Conservation (phyloP, 2,888 invertebrate species). For the Trachelus troglodyta region DNA sequence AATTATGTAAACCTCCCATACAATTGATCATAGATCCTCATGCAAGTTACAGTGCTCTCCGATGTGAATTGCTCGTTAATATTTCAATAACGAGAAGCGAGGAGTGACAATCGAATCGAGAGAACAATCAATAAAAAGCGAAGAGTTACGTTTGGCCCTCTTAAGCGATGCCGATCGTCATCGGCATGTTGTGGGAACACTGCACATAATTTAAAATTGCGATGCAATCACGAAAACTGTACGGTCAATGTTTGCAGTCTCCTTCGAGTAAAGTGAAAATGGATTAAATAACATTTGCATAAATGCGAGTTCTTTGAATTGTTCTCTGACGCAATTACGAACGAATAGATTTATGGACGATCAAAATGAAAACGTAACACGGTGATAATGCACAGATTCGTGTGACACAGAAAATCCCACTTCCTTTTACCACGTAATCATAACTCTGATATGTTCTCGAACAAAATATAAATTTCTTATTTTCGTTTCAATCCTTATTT, state of each 20-base stretch:
- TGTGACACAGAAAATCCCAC: not conserved
- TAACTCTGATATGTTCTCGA: not conserved
- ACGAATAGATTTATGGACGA: not conserved
- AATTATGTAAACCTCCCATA: conserved; percentile 35
- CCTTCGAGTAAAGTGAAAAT: not conserved
- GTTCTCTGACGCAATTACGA: not conserved
- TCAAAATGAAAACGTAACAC: not conserved
- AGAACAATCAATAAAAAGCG: not conserved
- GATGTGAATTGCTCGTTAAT: not conserved
- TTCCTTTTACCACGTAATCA: not conserved
- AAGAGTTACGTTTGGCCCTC: not conserved
- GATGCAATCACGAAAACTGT: not conserved
- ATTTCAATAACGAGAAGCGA: not conserved
- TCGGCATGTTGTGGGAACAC: not conserved
- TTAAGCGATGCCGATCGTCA: not conserved
- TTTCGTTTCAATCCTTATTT: not conserved
- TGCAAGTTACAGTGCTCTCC: not conserved
- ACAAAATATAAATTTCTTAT: not conserved
- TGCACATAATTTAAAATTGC: not conserved
- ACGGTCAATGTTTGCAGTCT: not conserved
- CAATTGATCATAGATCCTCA: conserved; percentile 24
- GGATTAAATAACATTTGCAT: not conserved
- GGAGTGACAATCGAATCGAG: not conserved
- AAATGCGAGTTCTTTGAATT: not conserved
- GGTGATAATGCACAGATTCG: not conserved